These are phyloP conservation scores for Platysternon megacephalum DNA, from an alignment of 2,113 vertebrate genomes.

Conservation along the genomic window DNA sequence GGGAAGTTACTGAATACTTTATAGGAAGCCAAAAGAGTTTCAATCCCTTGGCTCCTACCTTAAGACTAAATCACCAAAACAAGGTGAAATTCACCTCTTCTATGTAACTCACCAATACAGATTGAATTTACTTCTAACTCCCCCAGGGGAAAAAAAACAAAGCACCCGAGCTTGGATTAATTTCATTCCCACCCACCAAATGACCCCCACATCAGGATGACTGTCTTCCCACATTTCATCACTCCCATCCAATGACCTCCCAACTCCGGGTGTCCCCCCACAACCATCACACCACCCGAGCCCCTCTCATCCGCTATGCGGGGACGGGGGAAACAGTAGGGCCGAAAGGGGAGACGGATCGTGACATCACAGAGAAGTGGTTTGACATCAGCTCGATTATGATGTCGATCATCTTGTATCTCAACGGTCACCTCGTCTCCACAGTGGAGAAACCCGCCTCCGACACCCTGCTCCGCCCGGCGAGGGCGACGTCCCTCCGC, in stretches of 20 bases:
- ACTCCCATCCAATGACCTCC: not conserved
- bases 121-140: rapidly evolving
- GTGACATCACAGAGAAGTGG: not conserved
- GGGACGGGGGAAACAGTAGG: not conserved
- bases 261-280: not conserved
- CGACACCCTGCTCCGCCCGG: constrained; percentile 27
- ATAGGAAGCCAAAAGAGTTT: not conserved
- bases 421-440: not conserved
- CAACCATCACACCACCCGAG: too few relatives aligned
- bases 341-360: not conserved
- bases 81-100: not conserved
- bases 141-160: rapidly evolving
- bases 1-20: not conserved
- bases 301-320: not conserved
- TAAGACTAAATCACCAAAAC: rapidly evolving
- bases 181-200: not conserved
- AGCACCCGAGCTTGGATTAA: not conserved
- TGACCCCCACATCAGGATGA: rapidly evolving
- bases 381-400: not conserved
- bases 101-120: constrained; percentile 8
- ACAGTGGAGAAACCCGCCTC: constrained; percentile 39
- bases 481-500: constrained; percentile 25
- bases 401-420: constrained; percentile 6
- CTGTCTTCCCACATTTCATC: not conserved
- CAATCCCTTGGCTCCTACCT: not conserved